A percentile compares a stretch with the other conserved stretches of the same genome.
These are phyloP conservation scores for Lagopus leucura DNA, from an alignment of 2,113 vertebrate genomes.

Conservation along the genomic window DNA sequence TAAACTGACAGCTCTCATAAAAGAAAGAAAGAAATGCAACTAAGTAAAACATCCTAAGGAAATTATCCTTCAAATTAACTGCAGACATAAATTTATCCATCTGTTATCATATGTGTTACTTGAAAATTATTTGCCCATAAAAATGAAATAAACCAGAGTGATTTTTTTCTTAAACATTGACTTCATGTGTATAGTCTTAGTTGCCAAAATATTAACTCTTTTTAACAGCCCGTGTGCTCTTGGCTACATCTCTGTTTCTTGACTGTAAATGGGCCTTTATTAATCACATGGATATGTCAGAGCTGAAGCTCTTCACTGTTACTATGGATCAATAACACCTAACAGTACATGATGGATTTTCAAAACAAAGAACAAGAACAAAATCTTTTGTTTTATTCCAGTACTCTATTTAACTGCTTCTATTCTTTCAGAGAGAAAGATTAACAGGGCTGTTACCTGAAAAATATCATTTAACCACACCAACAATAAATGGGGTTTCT, in stretches of 20 bases:
- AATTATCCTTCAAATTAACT: slow-evolving; percentile 72
- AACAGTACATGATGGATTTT: not conserved
- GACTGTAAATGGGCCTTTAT: slow-evolving; percentile 10
- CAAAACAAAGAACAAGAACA: not conserved
- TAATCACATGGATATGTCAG: not conserved
- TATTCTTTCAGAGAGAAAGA: not conserved
- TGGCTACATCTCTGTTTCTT: not conserved
- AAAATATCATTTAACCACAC: not conserved
- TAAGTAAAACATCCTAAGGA: slow-evolving; percentile 69
- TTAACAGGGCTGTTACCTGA: not conserved
- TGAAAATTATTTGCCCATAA: slow-evolving; percentile 70
- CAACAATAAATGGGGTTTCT: slow-evolving; percentile 2
- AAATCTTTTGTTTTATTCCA: not conserved
- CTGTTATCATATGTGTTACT: slow-evolving; percentile 67
- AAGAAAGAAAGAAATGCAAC: slow-evolving; percentile 36
- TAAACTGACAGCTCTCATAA: slow-evolving; percentile 62
- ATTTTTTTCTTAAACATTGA: slow-evolving; percentile 39
- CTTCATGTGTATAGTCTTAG: slow-evolving; percentile 24
- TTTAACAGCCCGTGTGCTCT: slow-evolving; percentile 54
- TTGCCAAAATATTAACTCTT: slow-evolving; percentile 71
- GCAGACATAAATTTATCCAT: slow-evolving; percentile 64
- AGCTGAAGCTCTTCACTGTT: not conserved
- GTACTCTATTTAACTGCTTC: not conserved
- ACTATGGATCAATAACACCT: not conserved
- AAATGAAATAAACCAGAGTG: slow-evolving; percentile 67